phyloP scores from a whole-genome alignment of 64 coral and sea anemone genomes.

The Astreopora myriophthalma region DNA sequence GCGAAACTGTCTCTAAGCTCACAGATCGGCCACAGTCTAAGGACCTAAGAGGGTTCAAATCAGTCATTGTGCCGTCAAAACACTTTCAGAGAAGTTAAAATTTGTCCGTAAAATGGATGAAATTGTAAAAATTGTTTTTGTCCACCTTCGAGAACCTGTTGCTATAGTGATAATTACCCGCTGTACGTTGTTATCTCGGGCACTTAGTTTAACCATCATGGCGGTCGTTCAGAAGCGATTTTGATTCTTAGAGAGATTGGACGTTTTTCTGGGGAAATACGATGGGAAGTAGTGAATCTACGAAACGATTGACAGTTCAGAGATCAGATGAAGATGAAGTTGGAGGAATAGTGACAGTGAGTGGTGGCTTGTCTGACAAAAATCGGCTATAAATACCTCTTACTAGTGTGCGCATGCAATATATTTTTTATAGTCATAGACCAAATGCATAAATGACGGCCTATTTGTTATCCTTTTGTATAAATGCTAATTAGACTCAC shows the following conservation, averaged over 20 bases:
- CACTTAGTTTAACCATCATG: background rate
- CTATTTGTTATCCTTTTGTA: too few relatives aligned
- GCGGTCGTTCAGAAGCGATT: background rate
- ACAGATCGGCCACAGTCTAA: conserved; percentile 38
- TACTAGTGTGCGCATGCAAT: background rate
- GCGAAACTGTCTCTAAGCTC: conserved; percentile 56
- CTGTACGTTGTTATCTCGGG: conserved; percentile 1
- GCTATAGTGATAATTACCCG: conserved; percentile 27
- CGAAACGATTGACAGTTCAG: conserved; percentile 83
- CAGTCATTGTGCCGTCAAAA: conserved; percentile 28
- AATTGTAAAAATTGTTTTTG: background rate
- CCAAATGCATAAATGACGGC: too few relatives aligned
- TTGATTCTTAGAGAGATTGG: background rate
- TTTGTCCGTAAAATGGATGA: too few relatives aligned
- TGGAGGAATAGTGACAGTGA: conserved; percentile 83
- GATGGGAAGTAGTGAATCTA: conserved; percentile 97
- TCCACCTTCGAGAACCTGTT: background rate
- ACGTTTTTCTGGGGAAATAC: background rate
- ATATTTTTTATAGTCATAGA: too few relatives aligned
- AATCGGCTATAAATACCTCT: background rate
- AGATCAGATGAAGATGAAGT: conserved; percentile 67
- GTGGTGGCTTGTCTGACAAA: background rate
- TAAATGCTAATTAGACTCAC: too few relatives aligned
- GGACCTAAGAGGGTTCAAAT: conserved; percentile 53
- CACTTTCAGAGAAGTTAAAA: too few relatives aligned